phyloP scores from a whole-genome alignment of 1,140 invertebrate species.

The Monochamus saltuarius region DNA sequence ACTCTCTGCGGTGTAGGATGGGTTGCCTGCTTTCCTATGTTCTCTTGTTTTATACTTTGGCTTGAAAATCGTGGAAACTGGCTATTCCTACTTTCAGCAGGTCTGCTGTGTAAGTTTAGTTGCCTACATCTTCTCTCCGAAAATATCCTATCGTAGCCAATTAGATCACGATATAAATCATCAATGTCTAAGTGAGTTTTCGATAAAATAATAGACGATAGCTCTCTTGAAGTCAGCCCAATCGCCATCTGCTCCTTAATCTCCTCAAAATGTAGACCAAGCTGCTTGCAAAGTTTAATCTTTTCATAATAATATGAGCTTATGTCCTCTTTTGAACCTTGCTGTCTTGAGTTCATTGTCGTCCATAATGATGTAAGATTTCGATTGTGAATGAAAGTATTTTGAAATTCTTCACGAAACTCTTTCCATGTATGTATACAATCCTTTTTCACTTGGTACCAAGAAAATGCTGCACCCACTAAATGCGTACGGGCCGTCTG shows the following conservation, averaged over 20 bases:
- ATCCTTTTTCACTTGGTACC: constrained; percentile 13
- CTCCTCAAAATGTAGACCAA: constrained; percentile 22
- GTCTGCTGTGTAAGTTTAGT: too few species aligned
- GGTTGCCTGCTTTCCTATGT: too few species aligned
- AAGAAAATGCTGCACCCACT: constrained; percentile 14
- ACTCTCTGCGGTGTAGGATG: neutral
- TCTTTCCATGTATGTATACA: constrained; percentile 21
- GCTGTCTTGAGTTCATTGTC: constrained; percentile 28
- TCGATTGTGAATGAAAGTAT: constrained; percentile 29
- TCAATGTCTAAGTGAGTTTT: constrained; percentile 19
- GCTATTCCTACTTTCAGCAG: too few species aligned
- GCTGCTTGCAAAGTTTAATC: constrained; percentile 25
- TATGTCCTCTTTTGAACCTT: constrained; percentile 27
- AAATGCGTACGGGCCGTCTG: constrained; percentile 15
- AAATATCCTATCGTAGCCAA: constrained; percentile 11
- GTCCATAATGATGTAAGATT: constrained; percentile 20
- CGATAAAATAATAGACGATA: constrained; percentile 11
- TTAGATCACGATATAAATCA: constrained; percentile 18
- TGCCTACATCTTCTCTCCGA: neutral
- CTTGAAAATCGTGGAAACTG: too few species aligned
- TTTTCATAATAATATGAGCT: constrained; percentile 33
- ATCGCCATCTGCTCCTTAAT: constrained; percentile 30
- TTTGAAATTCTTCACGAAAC: constrained; percentile 24
- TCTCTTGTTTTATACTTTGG: too few species aligned
- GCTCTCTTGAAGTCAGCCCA: constrained; percentile 25